Conservation (phyloP, 1,140 invertebrate genomes). For the Brachionus plicatilis region DNA sequence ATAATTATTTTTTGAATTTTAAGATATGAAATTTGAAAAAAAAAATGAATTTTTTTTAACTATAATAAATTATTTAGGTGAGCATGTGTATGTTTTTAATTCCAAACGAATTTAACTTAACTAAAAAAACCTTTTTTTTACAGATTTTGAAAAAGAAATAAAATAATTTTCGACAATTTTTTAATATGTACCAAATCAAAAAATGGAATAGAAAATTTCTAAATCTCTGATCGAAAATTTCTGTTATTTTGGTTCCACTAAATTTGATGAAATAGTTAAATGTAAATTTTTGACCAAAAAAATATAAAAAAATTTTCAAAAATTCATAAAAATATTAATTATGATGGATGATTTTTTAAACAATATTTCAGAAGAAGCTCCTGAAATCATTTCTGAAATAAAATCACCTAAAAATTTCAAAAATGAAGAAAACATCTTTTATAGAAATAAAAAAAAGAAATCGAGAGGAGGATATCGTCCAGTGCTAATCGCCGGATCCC, state of each 20-base stretch:
- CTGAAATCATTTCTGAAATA: neutral
- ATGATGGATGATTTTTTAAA: neutral
- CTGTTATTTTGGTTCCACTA: too few species aligned
- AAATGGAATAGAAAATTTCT: too few species aligned
- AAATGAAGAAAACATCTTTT: neutral
- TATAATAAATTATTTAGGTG: neutral
- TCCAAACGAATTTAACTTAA: neutral
- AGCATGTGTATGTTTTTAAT: neutral
- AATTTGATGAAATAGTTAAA: neutral
- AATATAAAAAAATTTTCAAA: neutral
- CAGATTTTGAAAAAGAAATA: neutral
- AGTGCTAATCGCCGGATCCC: neutral
- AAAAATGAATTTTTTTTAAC: neutral
- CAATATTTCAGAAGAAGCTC: neutral
- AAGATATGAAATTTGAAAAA: too few species aligned
- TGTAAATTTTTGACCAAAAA: neutral
- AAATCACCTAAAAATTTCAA: neutral
- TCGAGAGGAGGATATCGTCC: constrained; percentile 1
- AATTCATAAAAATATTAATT: neutral
- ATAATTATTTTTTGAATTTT: too few species aligned
- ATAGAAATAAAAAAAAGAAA: neutral
- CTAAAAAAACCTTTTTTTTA: neutral
- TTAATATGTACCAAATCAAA: too few species aligned
- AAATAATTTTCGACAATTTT: neutral
- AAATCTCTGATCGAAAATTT: too few species aligned